phyloP scores from a whole-genome alignment of 2,888 invertebrate species.

The Liodrosophila aerea region DNA sequence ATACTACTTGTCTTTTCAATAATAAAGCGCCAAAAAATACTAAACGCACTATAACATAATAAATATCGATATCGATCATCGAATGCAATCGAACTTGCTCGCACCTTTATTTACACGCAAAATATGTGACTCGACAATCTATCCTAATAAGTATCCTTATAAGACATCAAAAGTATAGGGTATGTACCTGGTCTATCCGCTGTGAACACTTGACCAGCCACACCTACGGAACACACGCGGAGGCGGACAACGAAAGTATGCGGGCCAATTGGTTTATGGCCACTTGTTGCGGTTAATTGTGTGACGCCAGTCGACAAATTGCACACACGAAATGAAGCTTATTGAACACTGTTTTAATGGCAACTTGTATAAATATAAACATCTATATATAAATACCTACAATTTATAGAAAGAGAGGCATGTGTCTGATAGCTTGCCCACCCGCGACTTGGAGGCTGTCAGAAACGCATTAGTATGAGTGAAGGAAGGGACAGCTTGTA shows the following conservation, averaged over 20 bases:
- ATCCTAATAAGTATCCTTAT: background rate
- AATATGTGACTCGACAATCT: too few species aligned
- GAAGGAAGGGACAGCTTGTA: slow-evolving; percentile 52
- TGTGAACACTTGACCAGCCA: slow-evolving; percentile 24
- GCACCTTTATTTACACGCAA: too few species aligned
- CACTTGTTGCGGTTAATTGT: slow-evolving; percentile 75
- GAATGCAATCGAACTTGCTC: too few species aligned
- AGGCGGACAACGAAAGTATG: slow-evolving; percentile 54
- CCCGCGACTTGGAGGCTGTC: slow-evolving; percentile 50
- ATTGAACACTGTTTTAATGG: slow-evolving; percentile 51
- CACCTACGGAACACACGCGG: slow-evolving; percentile 49
- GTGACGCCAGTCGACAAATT: slow-evolving; percentile 54
- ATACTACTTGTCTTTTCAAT: too few species aligned
- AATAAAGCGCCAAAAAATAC: too few species aligned
- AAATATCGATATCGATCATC: too few species aligned
- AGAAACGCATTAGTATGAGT: slow-evolving; percentile 52
- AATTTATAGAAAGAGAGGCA: background rate
- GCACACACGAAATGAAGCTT: slow-evolving; percentile 51
- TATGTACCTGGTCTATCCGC: slow-evolving; percentile 2
- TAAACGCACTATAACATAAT: too few species aligned
- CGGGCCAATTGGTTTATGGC: slow-evolving; percentile 54
- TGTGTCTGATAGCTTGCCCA: slow-evolving; percentile 37
- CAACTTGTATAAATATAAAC: slow-evolving; percentile 6
- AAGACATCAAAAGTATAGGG: slow-evolving; percentile 9
- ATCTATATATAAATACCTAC: slow-evolving; percentile 3